Conservation (phyloP, 2,888 invertebrate species). For the Cryptosula pallasiana region DNA sequence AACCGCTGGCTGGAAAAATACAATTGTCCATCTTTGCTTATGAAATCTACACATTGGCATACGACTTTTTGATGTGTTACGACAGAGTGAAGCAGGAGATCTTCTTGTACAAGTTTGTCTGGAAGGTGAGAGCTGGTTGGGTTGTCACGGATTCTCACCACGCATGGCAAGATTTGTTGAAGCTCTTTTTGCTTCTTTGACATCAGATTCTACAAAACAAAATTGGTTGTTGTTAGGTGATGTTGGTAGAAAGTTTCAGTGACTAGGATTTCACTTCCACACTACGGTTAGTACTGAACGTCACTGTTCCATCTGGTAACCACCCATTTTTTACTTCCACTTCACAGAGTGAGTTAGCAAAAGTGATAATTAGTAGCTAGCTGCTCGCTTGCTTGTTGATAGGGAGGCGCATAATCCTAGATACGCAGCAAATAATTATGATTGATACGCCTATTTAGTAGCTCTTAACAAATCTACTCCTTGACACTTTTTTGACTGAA, state of each 20-base stretch:
- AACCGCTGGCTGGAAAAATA: conserved; percentile 58
- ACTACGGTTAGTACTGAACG: no score
- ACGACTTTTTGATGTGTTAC: conserved; percentile 62
- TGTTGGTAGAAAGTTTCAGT: no score
- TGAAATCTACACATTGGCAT: conserved; percentile 67
- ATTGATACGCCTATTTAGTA: background rate
- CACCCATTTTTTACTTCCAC: no score
- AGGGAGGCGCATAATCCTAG: background rate
- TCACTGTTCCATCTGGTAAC: no score
- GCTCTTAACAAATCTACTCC: no score
- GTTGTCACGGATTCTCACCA: background rate
- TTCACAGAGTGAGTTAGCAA: no score
- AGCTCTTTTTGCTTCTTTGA: conserved; percentile 9
- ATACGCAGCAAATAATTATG: background rate
- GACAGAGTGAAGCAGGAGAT: conserved; percentile 17
- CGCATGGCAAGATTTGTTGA: background rate
- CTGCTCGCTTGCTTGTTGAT: no score
- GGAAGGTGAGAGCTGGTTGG: conserved; percentile 18
- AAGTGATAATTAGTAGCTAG: no score
- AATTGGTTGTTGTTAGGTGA: no score
- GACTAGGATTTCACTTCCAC: no score
- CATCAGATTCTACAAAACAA: background rate
- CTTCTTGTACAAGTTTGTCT: conserved; percentile 10
- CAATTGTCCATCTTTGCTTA: conserved; percentile 47
- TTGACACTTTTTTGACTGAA: no score